A percentile compares a stretch with the other conserved stretches of the same genome.
These are phyloP conservation scores for Allacma fusca DNA, from an alignment of 2,888 invertebrate species.

Conservation along the genomic window DNA sequence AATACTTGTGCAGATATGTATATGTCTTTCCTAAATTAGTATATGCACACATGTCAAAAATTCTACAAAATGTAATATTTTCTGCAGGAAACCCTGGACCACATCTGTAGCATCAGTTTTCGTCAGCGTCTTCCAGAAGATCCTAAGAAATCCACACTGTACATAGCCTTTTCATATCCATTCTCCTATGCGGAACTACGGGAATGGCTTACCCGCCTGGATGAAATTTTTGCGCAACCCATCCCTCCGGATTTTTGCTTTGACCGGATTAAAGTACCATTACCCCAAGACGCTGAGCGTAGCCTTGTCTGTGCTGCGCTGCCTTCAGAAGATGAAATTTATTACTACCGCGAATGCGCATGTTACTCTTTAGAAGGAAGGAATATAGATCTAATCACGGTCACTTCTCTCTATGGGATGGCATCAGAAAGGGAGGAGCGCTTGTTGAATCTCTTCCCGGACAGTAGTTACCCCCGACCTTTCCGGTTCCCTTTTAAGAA, in stretches of 20 bases:
- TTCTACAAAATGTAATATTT: too few relatives aligned
- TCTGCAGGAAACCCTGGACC: conserved; percentile 74
- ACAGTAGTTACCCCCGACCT: conserved; percentile 73
- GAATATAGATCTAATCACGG: conserved; percentile 82
- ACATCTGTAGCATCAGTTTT: conserved; percentile 78
- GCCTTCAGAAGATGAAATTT: conserved; percentile 73
- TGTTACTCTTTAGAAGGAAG: conserved; percentile 80
- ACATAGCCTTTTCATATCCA: conserved; percentile 92
- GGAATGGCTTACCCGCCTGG: conserved; percentile 75
- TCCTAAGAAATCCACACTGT: conserved; percentile 73
- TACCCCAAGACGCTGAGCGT: conserved; percentile 31
- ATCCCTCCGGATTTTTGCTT: conserved; percentile 30
- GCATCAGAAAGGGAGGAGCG: conserved; percentile 75
- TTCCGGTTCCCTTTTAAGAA: conserved; percentile 80
- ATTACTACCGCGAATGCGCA: conserved; percentile 83
- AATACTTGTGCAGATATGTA: too few relatives aligned
- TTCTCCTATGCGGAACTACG: conserved; percentile 85
- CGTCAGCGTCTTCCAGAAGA: conserved; percentile 77
- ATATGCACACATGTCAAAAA: too few relatives aligned
- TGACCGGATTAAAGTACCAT: conserved; percentile 33
- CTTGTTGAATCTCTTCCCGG: conserved; percentile 78
- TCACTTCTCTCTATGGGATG: conserved; percentile 82
- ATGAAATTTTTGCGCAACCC: conserved; percentile 65
- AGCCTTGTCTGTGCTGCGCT: conserved; percentile 12
- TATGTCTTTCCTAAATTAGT: too few relatives aligned